These are phyloP conservation scores for Philhelius pedissequus DNA, from an alignment of 2,888 invertebrate genomes.

Conservation along the genomic window DNA sequence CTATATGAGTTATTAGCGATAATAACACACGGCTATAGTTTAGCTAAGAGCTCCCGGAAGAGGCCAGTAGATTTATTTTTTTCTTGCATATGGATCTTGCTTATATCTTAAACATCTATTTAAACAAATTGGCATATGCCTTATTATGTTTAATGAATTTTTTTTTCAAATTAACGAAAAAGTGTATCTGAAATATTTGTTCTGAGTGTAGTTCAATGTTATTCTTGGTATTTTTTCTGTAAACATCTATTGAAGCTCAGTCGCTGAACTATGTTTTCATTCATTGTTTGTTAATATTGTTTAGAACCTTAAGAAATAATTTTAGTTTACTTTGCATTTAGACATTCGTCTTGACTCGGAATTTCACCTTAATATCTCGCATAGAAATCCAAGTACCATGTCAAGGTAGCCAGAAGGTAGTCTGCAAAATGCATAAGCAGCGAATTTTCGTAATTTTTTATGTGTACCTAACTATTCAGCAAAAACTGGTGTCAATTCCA, in stretches of 20 bases:
- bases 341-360: neutral
- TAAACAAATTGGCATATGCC: too few relatives aligned
- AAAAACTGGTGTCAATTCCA: slow-evolving; percentile 3
- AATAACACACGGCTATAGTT: too few relatives aligned
- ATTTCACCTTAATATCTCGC: neutral
- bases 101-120: too few relatives aligned
- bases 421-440: slow-evolving; percentile 27
- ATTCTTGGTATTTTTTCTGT: neutral
- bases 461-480: neutral
- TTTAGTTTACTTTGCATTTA: neutral
- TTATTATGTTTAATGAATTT: too few relatives aligned
- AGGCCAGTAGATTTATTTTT: too few relatives aligned
- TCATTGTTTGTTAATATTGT: neutral
- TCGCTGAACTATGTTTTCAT: neutral
- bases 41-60: too few relatives aligned
- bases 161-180: too few relatives aligned
- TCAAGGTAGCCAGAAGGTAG: slow-evolving; percentile 26
- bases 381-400: neutral
- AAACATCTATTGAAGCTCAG: neutral
- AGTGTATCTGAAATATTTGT: neutral
- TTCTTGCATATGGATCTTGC: too few relatives aligned
- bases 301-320: neutral
- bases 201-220: neutral
- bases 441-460: slow-evolving; percentile 3
- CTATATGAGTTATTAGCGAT: too few relatives aligned